Conservation (phyloP, 1,140 invertebrate genomes). For the Dreissena rostriformis region DNA sequence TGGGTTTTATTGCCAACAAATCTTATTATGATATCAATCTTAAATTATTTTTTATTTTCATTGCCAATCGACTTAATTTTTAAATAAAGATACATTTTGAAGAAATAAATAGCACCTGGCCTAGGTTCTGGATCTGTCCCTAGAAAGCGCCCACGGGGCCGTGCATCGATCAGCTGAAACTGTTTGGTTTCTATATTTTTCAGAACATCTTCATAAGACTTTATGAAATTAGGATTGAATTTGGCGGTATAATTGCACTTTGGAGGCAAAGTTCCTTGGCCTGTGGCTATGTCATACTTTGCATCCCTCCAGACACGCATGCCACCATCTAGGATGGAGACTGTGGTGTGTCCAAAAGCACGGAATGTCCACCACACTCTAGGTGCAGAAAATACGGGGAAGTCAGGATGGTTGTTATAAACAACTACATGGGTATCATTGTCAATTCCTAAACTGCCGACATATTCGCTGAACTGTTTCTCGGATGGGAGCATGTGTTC, state of each 20-base stretch:
- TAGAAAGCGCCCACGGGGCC: constrained; percentile 71
- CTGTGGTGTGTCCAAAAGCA: constrained; percentile 74
- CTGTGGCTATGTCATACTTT: constrained; percentile 56
- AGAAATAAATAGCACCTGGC: constrained; percentile 62
- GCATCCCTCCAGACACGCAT: constrained; percentile 71
- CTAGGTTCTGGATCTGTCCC: constrained; percentile 75
- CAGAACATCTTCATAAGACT: constrained; percentile 72
- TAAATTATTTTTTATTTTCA: too few species aligned
- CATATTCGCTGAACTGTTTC: constrained; percentile 74
- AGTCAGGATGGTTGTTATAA: constrained; percentile 75
- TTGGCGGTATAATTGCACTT: constrained; percentile 65
- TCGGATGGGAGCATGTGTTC: constrained; percentile 73
- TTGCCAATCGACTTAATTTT: too few species aligned
- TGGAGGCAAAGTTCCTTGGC: constrained; percentile 12
- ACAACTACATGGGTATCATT: constrained; percentile 77
- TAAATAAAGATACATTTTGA: not conserved
- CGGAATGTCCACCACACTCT: constrained; percentile 79
- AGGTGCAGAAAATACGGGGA: constrained; percentile 75
- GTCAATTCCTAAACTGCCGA: constrained; percentile 75
- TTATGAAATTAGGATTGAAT: constrained; percentile 66
- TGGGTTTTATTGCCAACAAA: too few species aligned
- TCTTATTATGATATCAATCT: too few species aligned
- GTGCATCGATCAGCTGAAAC: constrained; percentile 74
- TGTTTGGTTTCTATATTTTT: constrained; percentile 64
- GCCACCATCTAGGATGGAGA: constrained; percentile 78